Conservation (phyloP, 2,888 invertebrate species). For the Meteorus cinctellus region DNA sequence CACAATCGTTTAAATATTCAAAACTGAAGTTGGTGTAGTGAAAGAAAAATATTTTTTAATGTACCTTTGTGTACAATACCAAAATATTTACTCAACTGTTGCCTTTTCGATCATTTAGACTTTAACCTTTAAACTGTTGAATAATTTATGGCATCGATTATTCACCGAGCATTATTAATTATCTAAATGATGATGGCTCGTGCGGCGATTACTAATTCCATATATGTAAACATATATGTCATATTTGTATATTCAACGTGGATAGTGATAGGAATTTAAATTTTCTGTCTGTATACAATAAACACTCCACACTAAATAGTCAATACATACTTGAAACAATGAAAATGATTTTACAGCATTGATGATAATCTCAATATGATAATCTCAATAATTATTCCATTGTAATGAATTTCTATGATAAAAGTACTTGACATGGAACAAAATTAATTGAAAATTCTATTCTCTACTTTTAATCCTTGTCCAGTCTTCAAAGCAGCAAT, state of each 20-base stretch:
- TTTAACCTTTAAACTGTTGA: constrained; percentile 5
- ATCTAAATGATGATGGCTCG: constrained; percentile 34
- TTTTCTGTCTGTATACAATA: background rate
- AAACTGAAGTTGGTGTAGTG: background rate
- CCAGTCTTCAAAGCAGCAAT: background rate
- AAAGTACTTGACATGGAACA: background rate
- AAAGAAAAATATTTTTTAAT: background rate
- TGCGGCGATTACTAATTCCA: constrained; percentile 36
- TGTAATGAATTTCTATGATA: no score
- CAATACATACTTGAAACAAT: no score
- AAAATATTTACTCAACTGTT: background rate
- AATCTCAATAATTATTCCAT: no score
- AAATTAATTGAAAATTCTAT: background rate
- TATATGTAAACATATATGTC: background rate
- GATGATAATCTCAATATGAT: no score
- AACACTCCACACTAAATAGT: background rate
- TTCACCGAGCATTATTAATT: constrained; percentile 36
- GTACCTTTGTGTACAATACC: no score
- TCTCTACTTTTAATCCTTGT: background rate
- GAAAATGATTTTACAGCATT: no score
- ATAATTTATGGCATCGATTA: constrained; percentile 38
- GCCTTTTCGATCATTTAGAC: background rate
- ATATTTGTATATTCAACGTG: constrained; percentile 15
- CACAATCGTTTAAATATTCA: constrained; percentile 34
- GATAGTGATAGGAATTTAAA: background rate